These are phyloP conservation scores for Chalcis sispes DNA, from an alignment of 2,888 invertebrate species.

Conservation along the genomic window DNA sequence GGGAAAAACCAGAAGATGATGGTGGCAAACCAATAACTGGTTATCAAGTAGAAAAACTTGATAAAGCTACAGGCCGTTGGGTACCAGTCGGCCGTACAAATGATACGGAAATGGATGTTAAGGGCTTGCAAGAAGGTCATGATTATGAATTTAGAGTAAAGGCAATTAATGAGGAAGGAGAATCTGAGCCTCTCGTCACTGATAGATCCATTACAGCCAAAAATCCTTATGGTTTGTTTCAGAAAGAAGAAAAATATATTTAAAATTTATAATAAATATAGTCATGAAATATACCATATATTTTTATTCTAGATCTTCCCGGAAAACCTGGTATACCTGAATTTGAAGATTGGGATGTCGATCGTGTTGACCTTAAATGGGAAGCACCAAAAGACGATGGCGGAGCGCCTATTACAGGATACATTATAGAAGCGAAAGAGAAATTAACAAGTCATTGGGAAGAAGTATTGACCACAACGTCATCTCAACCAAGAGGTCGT, in stretches of 20 bases:
- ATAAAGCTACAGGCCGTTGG: conserved; percentile 94
- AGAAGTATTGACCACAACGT: conserved; percentile 82
- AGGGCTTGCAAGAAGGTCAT: conserved; percentile 92
- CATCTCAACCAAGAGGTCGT: conserved; percentile 87
- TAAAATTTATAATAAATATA: conserved; percentile 1
- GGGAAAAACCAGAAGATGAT: conserved; percentile 96
- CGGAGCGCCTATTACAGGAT: conserved; percentile 89
- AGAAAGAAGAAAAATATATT: not conserved
- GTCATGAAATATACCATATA: not conserved
- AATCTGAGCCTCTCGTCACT: conserved; percentile 96
- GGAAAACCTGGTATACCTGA: conserved; percentile 92
- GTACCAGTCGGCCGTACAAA: conserved; percentile 92
- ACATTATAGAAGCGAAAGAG: conserved; percentile 93
- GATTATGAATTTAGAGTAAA: conserved; percentile 96
- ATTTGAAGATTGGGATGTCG: conserved; percentile 92
- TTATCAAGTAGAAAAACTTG: conserved; percentile 95
- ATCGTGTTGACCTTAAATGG: conserved; percentile 92
- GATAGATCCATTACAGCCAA: conserved; percentile 92
- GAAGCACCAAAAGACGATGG: conserved; percentile 86
- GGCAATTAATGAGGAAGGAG: conserved; percentile 96
- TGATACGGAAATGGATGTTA: conserved; percentile 92
- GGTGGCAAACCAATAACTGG: conserved; percentile 95
- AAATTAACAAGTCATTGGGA: conserved; percentile 88
- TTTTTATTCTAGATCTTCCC: conserved; percentile 80
- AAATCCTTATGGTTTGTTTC: conserved; percentile 91